Conservation (phyloP, 2,113 vertebrate genomes). For the Raja brachyura region DNA sequence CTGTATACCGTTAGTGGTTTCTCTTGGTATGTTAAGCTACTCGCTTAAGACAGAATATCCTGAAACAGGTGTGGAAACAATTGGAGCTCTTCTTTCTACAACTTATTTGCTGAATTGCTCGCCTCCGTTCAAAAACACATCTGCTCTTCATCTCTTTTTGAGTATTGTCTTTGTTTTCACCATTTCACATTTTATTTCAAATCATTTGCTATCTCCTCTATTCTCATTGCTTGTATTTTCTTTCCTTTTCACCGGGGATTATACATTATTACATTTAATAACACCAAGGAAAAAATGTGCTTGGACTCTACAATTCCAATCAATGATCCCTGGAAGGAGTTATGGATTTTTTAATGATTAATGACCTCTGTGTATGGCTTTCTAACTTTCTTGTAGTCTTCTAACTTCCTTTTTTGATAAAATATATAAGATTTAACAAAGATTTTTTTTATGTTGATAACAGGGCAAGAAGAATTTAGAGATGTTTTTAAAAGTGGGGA, state of each 20-base stretch:
- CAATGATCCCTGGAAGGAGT: neutral
- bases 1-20: constrained; percentile 9
- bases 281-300: neutral
- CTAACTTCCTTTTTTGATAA: neutral
- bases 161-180: neutral
- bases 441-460: neutral
- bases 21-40: neutral
- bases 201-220: neutral
- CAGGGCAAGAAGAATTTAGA: neutral
- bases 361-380: neutral
- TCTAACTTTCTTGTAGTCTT: neutral
- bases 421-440: neutral
- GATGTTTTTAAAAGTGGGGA: neutral
- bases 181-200: neutral
- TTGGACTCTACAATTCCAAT: neutral
- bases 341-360: neutral
- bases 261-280: neutral
- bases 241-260: neutral
- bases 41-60: neutral
- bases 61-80: neutral
- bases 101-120: neutral
- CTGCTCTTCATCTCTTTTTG: too few relatives aligned
- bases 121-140: neutral
- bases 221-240: neutral
- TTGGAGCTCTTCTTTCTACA: neutral